Percentiles rank a stretch among this genome's conserved stretches.
These are phyloP conservation scores for Brachionus rotundiformis DNA, from an alignment of 1,140 invertebrate species.

Conservation along the genomic window DNA sequence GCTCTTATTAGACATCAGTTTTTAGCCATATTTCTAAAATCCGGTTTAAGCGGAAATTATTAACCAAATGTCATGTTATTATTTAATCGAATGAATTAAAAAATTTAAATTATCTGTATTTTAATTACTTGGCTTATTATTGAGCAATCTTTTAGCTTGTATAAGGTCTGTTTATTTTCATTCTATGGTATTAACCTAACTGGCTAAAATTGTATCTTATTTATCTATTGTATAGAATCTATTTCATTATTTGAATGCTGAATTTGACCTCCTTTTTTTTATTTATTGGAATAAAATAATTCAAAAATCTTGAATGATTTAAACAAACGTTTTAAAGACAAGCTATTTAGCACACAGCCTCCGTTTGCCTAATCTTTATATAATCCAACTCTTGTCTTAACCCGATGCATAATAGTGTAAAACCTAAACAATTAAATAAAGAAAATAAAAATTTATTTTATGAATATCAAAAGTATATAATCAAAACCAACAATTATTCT, in stretches of 20 bases:
- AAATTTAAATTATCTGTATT: not conserved
- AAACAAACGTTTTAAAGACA: not conserved
- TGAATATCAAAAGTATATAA: slow-evolving; percentile 17
- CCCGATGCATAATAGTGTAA: slow-evolving; percentile 1
- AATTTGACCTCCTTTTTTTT: not conserved
- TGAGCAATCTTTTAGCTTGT: not conserved
- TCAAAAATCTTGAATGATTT: slow-evolving; percentile 7
- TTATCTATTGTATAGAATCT: not conserved
- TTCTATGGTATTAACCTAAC: not conserved
- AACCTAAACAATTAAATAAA: not conserved
- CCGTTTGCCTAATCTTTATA: not conserved
- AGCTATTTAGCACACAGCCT: not conserved
- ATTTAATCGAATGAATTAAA: not conserved
- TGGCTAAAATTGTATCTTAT: not conserved
- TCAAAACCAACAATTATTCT: slow-evolving; percentile 1
- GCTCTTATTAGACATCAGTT: no score
- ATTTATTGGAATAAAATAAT: not conserved
- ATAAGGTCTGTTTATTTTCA: slow-evolving; percentile 15
- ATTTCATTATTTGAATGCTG: not conserved
- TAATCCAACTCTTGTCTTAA: slow-evolving; percentile 14
- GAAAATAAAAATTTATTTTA: not conserved
- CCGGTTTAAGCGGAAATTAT: not conserved
- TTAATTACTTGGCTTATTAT: not conserved
- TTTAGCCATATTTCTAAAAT: no score
- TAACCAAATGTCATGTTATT: not conserved